Evolutionary conservation across 1,140 invertebrate genomes (phyloP).

Genomic region (Berghia stephanieae): DNA sequence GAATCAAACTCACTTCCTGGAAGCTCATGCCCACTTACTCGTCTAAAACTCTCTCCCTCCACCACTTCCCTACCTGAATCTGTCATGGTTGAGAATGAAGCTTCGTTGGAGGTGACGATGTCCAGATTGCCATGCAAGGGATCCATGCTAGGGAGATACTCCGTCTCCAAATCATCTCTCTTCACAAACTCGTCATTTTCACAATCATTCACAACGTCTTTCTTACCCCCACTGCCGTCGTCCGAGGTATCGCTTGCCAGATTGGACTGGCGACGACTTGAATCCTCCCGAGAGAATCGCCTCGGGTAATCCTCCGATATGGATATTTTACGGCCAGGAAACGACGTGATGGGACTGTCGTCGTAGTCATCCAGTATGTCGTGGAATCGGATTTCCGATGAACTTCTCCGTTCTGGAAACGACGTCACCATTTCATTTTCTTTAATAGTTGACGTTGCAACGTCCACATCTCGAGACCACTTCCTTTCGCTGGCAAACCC

Average conservation of each 20-base stretch:
- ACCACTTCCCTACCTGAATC: slow-evolving; percentile 47
- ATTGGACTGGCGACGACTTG: neutral
- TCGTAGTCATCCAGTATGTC: neutral
- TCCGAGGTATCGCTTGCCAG: neutral
- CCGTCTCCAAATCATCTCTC: slow-evolving; percentile 52
- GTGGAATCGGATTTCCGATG: neutral
- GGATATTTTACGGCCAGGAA: slow-evolving; percentile 25
- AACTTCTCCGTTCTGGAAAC: slow-evolving; percentile 20
- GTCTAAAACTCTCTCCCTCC: slow-evolving; percentile 52
- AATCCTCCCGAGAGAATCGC: slow-evolving; percentile 23
- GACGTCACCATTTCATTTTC: slow-evolving; percentile 18
- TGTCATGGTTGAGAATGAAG: slow-evolving; percentile 37
- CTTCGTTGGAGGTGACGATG: slow-evolving; percentile 34
- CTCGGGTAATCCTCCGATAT: slow-evolving; percentile 29
- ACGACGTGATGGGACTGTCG: neutral
- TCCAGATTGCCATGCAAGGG: slow-evolving; percentile 54
- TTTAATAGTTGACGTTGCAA: slow-evolving; percentile 1
- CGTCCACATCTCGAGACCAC: neutral
- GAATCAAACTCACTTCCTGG: neutral
- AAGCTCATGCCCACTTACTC: slow-evolving; percentile 45
- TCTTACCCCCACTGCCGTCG: neutral
- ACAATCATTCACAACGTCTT: slow-evolving; percentile 3
- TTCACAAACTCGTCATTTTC: slow-evolving; percentile 9
- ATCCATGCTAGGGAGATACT: slow-evolving; percentile 57
- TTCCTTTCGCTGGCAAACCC: too few species aligned